A percentile compares a stretch with the other conserved stretches of the same genome.
Evolutionary conservation across 2,113 vertebrate genomes (phyloP).

Genomic region (Uria lomvia): DNA sequence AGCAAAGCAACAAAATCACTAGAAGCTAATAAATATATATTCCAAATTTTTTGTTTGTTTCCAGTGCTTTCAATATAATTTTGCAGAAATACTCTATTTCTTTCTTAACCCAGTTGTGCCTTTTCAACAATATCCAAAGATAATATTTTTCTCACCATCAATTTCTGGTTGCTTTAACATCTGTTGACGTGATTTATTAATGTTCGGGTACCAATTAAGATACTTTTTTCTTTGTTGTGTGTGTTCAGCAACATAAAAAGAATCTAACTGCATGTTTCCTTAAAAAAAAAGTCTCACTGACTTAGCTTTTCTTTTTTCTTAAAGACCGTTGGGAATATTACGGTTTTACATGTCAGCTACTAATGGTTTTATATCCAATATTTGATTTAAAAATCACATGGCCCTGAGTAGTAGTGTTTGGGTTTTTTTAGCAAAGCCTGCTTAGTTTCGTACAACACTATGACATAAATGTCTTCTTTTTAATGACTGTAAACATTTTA

Average conservation of each 20-base stretch:
- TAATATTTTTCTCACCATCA: slow-evolving; percentile 6
- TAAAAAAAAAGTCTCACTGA: background rate
- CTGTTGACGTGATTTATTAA: slow-evolving; percentile 6
- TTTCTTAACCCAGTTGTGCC: background rate
- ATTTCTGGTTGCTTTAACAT: background rate
- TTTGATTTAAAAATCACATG: slow-evolving; percentile 43
- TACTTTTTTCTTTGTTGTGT: background rate
- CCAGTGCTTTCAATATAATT: background rate
- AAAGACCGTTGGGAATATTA: slow-evolving; percentile 24
- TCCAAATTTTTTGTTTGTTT: background rate
- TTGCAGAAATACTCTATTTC: background rate
- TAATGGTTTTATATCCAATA: slow-evolving; percentile 20
- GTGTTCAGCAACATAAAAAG: background rate
- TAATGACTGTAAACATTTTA: slow-evolving; percentile 59
- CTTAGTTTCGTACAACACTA: slow-evolving; percentile 48
- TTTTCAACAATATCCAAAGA: background rate
- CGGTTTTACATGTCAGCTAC: slow-evolving; percentile 11
- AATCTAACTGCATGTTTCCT: background rate
- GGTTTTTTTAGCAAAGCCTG: slow-evolving; percentile 20
- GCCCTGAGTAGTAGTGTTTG: slow-evolving; percentile 13
- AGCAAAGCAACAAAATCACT: background rate
- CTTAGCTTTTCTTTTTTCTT: background rate
- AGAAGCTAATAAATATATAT: background rate
- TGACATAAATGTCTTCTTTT: slow-evolving; percentile 49
- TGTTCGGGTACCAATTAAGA: background rate